Evolutionary conservation across 2,113 vertebrate genomes (phyloP), one percentile per base, ranked within the genome.

Genomic region (Mirza zaza): DNA sequence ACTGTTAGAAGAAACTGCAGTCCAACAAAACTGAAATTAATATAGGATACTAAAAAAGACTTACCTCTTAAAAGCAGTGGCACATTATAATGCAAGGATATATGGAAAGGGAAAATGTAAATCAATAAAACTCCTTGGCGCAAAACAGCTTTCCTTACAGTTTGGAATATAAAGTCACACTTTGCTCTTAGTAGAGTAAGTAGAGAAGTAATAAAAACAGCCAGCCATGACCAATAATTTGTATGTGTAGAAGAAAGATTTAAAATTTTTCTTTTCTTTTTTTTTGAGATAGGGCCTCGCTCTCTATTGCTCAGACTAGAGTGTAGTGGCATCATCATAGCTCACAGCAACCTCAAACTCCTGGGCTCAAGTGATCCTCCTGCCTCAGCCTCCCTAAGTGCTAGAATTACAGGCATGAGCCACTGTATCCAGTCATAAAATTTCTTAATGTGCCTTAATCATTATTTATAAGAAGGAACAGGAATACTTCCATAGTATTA

Each of bases 41-140:
- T 57, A 57, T 6, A 96, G n/a, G 82, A 55, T 23, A 67, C 57
- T 86, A 6, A 25, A 6, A 25, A 39, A 73, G 52, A 71, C 98
- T 98, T 98, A 98, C 98, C 98, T 98, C 76, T 87, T 94, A 63
- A n/a, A 98, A 98, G 98, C 98, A 98, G 98, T 96, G 98, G 97
- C 98, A 98, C 84, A 1, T 92, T 97, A 94, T 85, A 97, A 98
- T 98, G 98, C 98, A 98, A 93, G 84, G 96, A 83, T 36, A 92
- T 15, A 76, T 85, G 88, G 83, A 95, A 98, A 98, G 52, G 55
- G 59, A 95, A 96, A 98, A 97, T 20, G 12, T 0, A 91, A 97
- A 97, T 0, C 88, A 70, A 25, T 96, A 2, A 2, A 95, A 65
- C 5, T 94, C 87, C 65, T 32, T 75, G 27, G 94, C 70, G n/a